Base-by-base conservation (phyloP, 2,888 invertebrate genomes). In the Pammene aurita region DNA sequence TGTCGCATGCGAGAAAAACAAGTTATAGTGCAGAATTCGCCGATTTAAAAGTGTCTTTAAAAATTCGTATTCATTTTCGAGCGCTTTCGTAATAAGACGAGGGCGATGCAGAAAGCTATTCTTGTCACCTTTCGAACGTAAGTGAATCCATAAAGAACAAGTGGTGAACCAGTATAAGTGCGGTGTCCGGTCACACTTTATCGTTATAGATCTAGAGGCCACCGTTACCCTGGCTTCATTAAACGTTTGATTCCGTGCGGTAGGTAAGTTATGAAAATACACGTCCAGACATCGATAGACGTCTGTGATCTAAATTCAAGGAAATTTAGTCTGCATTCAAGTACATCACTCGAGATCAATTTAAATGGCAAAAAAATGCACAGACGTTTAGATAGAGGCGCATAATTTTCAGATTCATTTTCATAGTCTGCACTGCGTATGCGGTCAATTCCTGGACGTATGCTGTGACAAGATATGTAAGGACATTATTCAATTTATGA, bases 331-430 rank as follows among this genome's bases (percentile, higher is more conserved):
- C 86, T 90, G 91, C 90, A 91, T 80, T 86, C 84, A 86, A 90
- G 89, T 89, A 90, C 89, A 89, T 88, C 83, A 82, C 78, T 81
- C 76, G 74, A 80, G 80, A 86, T 87, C 87, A 87, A 87, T 87
- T 88, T 85, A 88, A 85, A 86, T 88, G 77, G 81, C 84, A 89
- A 89, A 90, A 26, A 90, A 92, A 92, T 92, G 91, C 90, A 89
- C 84, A 89, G 90, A 89, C 88, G 79, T 80, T 77, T 85, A 82
- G 84, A 88, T 82, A 73, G 79, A 74, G 79, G 70, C 80, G 91
- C 77, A 92, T 92, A 92, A 91, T 90, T 89, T 90, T 90, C 77
- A 90, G 86, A 90, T 90, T 87, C 86, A 90, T 92, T 92, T 85
- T 84, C 85, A 92, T 90, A 91, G 89, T 91, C 85, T 92, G 92